These are phyloP conservation scores for Tragulus kanchil DNA, from an alignment of 2,113 vertebrate species.

Conservation along the genomic window DNA sequence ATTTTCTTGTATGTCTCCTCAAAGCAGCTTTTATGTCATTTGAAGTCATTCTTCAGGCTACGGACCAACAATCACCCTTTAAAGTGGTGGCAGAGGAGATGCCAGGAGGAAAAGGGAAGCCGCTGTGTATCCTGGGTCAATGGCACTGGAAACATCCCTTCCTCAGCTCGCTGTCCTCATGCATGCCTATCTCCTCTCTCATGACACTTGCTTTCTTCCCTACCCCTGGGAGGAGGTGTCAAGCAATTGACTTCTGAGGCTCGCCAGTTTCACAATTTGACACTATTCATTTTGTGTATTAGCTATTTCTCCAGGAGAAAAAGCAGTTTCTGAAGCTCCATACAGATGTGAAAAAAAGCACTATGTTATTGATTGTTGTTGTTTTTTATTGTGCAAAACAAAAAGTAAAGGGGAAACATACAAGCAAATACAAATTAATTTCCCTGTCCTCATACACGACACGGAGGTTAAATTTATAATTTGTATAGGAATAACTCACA, in stretches of 20 bases:
- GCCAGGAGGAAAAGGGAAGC: background rate
- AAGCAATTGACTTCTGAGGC: constrained; percentile 56
- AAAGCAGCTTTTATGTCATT: constrained; percentile 54
- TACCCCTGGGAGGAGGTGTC: background rate
- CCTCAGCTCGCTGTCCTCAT: constrained; percentile 52
- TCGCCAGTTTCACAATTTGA: constrained; percentile 73
- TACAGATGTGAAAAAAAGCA: constrained; percentile 84
- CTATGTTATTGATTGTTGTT: constrained; percentile 17
- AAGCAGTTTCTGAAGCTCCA: constrained; percentile 86
- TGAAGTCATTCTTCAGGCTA: constrained; percentile 73
- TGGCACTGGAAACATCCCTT: constrained; percentile 68
- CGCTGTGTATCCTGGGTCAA: constrained; percentile 39
- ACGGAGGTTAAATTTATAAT: background rate
- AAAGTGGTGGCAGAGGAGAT: background rate
- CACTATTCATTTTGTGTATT: constrained; percentile 69
- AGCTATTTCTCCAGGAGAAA: constrained; percentile 83
- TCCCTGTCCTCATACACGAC: background rate
- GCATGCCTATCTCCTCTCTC: constrained; percentile 27
- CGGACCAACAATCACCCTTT: constrained; percentile 68
- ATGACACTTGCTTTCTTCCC: constrained; percentile 58
- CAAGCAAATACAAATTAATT: background rate
- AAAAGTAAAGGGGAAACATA: constrained; percentile 60
- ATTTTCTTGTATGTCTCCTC: constrained; percentile 64
- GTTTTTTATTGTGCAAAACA: constrained; percentile 83
- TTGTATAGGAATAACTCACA: background rate